Evolutionary conservation across 2,888 invertebrate species (phyloP), one percentile per base, ranked within the genome.

Genomic region (Troides aeacus): DNA sequence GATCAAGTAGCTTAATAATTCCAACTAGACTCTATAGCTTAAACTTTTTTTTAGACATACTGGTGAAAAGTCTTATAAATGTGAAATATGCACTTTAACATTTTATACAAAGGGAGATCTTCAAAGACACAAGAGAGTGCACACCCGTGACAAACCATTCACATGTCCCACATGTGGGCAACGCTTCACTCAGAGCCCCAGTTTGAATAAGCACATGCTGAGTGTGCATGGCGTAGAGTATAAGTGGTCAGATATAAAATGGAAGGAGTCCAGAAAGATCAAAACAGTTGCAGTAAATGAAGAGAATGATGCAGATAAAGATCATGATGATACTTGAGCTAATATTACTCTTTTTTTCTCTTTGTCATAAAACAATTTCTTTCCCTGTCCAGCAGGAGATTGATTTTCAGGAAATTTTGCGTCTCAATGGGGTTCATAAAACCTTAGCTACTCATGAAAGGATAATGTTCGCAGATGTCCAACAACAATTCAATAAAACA

Each of bases 161-260:
- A 75, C 83, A 0, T 93, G 93, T 70, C 87, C 88, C 0, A 82
- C 84, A 46, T 93, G 93, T 68, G 75, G 83, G 1, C 89, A 90
- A 72, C 81, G 82, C 59, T 92, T 92, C 72, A 82, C 86, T 24
- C 88, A 91, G 69, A 92, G 92, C 71, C 83, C 89, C 24, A 91
- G 90, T 72, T 81, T 93, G 4, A 93, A 92, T 75, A 92, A 90
- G 77, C 93, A 93, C 73, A 89, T 93, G 87, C 83, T 82, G 56
- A 84, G 82, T 42, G 80, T 88, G 2, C 93, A 93, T 76, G 86
- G 88, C 36, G 78, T 90, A 21, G 79, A 84, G 46, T 91, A 86
- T 73, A 89, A 87, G 76, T 90, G 92, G 89, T 82, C 83, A 60
- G 85, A 90, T 72, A 77, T 79, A 56, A 86, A 80, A 67, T 72